phyloP scores from a whole-genome alignment of 2,888 invertebrate genomes.

The Timema podura region DNA sequence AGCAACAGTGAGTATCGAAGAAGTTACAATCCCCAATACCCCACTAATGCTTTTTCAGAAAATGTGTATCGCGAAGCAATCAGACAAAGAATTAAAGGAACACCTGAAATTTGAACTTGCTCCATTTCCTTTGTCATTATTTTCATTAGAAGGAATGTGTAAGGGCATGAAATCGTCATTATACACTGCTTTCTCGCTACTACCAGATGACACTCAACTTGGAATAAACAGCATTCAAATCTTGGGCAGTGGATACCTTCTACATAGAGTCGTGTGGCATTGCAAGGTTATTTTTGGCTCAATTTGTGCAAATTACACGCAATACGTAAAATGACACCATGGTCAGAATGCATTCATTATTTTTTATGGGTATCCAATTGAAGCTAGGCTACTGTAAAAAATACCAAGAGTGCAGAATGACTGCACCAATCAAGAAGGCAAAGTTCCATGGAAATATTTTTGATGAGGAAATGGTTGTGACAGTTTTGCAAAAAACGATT shows the following conservation, averaged over 20 bases:
- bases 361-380: slow-evolving; percentile 6
- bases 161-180: neutral
- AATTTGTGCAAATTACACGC: neutral
- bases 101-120: slow-evolving; percentile 8
- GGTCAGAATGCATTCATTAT: neutral
- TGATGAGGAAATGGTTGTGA: neutral
- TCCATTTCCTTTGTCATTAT: neutral
- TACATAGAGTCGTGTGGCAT: slow-evolving; percentile 5
- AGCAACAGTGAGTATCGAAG: neutral
- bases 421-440: neutral
- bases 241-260: neutral
- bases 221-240: neutral
- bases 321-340: neutral
- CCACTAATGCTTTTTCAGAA: neutral
- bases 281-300: neutral
- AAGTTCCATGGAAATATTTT: neutral
- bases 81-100: neutral
- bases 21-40: neutral
- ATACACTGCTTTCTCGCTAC: neutral
- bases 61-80: slow-evolving; percentile 5
- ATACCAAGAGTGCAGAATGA: neutral
- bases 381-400: neutral
- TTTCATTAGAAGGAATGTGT: neutral
- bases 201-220: slow-evolving; percentile 2
- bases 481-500: neutral